Percentiles rank a stretch among this genome's conserved stretches.
Evolutionary conservation across 2,797 vertebrate genomes (phyloP).

Genomic region (Gymnoscopelus braueri): DNA sequence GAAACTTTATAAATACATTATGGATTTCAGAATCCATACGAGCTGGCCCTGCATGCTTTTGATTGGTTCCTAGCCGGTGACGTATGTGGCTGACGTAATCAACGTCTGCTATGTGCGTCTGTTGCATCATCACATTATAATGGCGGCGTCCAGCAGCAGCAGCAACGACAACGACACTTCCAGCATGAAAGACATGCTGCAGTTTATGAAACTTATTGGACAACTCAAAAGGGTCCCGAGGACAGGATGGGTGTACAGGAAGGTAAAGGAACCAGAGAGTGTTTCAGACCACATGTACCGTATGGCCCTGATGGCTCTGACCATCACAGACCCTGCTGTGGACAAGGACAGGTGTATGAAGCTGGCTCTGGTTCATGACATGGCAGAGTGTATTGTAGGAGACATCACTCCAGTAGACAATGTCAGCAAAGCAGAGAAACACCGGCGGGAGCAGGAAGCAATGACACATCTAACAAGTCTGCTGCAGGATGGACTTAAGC

Average conservation of each 20-base stretch:
- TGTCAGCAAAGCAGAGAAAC: constrained; percentile 95
- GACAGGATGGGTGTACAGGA: constrained; percentile 95
- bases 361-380: constrained; percentile 94
- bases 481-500: constrained; percentile 84
- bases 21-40: too few relatives aligned
- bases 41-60: too few relatives aligned
- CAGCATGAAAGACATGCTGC: constrained; percentile 73
- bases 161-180: too few relatives aligned
- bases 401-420: constrained; percentile 96
- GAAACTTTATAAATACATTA: too few relatives aligned
- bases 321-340: constrained; percentile 87
- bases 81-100: too few relatives aligned
- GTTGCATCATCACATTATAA: constrained; percentile 17
- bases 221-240: constrained; percentile 90
- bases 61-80: too few relatives aligned
- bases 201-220: constrained; percentile 90
- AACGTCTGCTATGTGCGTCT: too few relatives aligned
- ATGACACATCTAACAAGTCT: constrained; percentile 88
- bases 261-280: constrained; percentile 90
- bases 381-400: constrained; percentile 98
- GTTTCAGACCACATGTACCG: constrained; percentile 98
- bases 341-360: constrained; percentile 93
- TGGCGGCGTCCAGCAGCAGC: constrained; percentile 60
- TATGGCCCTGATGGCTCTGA: constrained; percentile 96
- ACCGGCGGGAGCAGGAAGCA: constrained; percentile 92